phyloP scores from a whole-genome alignment of 1,140 invertebrate genomes.

The Drosophila bifasciata region DNA sequence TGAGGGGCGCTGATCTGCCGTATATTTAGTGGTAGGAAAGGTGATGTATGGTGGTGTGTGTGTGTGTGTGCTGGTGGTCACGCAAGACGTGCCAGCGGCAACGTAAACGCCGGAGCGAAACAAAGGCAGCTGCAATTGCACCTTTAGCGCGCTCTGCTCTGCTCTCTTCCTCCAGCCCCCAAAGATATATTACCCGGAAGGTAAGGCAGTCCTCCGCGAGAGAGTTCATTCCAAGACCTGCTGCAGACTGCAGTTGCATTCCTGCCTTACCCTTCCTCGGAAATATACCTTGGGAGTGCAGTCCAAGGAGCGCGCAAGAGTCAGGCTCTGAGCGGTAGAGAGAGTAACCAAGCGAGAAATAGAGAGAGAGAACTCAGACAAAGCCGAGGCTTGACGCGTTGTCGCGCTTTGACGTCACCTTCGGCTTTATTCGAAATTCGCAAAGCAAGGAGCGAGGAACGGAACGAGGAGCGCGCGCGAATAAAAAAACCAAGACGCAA shows the following conservation, averaged over 20 bases:
- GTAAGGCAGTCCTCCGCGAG: neutral
- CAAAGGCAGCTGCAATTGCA: slow-evolving; percentile 81
- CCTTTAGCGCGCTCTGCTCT: slow-evolving; percentile 57
- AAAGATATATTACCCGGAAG: neutral
- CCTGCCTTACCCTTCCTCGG: too few species aligned
- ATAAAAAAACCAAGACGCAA: slow-evolving; percentile 44
- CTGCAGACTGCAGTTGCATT: too few species aligned
- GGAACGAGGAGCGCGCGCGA: slow-evolving; percentile 77
- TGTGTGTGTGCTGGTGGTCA: slow-evolving; percentile 62
- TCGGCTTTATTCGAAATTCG: slow-evolving; percentile 77
- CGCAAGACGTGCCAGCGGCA: slow-evolving; percentile 66
- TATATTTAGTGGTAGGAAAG: slow-evolving; percentile 73
- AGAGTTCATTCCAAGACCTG: slow-evolving; percentile 12
- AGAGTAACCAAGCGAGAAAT: slow-evolving; percentile 31
- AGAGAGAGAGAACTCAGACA: slow-evolving; percentile 29
- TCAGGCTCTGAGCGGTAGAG: slow-evolving; percentile 20
- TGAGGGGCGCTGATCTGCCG: slow-evolving; percentile 17
- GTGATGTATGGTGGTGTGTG: slow-evolving; percentile 57
- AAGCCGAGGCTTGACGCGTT: slow-evolving; percentile 30
- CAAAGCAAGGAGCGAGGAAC: slow-evolving; percentile 76
- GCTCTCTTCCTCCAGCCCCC: slow-evolving; percentile 19
- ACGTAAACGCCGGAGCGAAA: slow-evolving; percentile 38
- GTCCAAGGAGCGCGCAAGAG: slow-evolving; percentile 7
- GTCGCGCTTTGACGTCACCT: slow-evolving; percentile 66
- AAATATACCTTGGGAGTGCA: slow-evolving; percentile 1